Percentiles rank a stretch among this genome's conserved stretches.
These are phyloP conservation scores for Drosophila anceps DNA, from an alignment of 2,888 invertebrate species.

Conservation along the genomic window DNA sequence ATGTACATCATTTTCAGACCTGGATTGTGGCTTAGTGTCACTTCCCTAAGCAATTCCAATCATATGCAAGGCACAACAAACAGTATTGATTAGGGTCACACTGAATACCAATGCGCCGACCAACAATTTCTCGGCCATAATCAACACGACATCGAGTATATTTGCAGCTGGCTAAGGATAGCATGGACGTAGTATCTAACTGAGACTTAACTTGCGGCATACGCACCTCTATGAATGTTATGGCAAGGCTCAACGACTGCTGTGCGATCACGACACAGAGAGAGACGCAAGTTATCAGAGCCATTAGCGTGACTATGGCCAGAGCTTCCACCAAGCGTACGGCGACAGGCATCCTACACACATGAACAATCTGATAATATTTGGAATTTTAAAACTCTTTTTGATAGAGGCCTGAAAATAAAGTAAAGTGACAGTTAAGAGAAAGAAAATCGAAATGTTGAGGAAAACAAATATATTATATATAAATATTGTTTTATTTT, in stretches of 20 bases:
- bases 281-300: conserved; percentile 53
- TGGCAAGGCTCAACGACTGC: conserved; percentile 34
- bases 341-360: conserved; percentile 59
- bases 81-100: conserved; percentile 50
- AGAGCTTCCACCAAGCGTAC: conserved; percentile 61
- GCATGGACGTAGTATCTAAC: neutral
- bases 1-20: neutral
- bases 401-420: conserved; percentile 4
- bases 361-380: conserved; percentile 1
- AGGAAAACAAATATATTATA: neutral
- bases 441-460: neutral
- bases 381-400: neutral
- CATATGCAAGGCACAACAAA: conserved; percentile 47
- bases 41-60: conserved; percentile 46
- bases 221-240: conserved; percentile 54
- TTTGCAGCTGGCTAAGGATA: conserved; percentile 60
- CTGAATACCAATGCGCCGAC: conserved; percentile 44
- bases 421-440: conserved; percentile 19
- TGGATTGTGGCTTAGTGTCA: neutral
- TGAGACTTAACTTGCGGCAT: conserved; percentile 4
- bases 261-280: conserved; percentile 55
- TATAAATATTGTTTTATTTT: neutral
- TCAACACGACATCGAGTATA: conserved; percentile 43
- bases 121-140: conserved; percentile 53
- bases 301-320: conserved; percentile 62